phyloP scores from a whole-genome alignment of 2,888 invertebrate genomes.

The Mesorhabditis spiculigera region DNA sequence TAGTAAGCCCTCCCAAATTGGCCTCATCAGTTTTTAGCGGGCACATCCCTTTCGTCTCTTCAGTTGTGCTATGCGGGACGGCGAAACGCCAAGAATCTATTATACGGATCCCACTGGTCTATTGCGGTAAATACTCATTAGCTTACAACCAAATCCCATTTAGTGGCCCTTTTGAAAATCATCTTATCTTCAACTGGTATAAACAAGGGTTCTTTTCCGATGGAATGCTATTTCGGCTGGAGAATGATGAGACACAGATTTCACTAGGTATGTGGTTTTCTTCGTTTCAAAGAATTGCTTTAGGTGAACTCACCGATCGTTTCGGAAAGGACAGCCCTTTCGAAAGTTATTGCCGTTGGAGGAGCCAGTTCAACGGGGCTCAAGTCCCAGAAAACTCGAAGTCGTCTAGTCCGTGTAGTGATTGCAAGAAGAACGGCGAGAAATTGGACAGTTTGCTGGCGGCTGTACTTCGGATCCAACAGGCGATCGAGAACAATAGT shows the following conservation, averaged over 20 bases:
- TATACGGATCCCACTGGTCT: neutral
- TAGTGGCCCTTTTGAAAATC: neutral
- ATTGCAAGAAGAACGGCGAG: constrained; percentile 1
- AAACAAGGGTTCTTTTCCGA: neutral
- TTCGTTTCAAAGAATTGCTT: neutral
- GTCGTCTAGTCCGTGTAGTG: neutral
- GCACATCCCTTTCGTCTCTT: neutral
- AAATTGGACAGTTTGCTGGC: neutral
- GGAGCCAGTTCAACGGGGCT: neutral
- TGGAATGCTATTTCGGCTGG: neutral
- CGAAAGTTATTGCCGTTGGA: neutral
- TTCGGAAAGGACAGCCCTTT: constrained; percentile 4
- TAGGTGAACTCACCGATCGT: neutral
- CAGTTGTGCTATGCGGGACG: neutral
- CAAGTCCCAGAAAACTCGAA: neutral
- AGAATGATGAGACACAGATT: neutral
- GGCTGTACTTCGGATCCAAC: neutral
- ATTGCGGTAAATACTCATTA: neutral
- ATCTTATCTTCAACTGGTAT: neutral
- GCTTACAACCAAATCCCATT: neutral
- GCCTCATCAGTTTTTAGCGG: neutral
- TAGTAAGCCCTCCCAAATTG: neutral
- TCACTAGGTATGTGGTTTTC: constrained; percentile 2
- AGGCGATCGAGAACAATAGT: neutral
- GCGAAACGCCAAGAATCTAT: neutral